These are phyloP conservation scores for Mormoops blainvillei DNA, from an alignment of 2,113 vertebrate species.

Conservation along the genomic window DNA sequence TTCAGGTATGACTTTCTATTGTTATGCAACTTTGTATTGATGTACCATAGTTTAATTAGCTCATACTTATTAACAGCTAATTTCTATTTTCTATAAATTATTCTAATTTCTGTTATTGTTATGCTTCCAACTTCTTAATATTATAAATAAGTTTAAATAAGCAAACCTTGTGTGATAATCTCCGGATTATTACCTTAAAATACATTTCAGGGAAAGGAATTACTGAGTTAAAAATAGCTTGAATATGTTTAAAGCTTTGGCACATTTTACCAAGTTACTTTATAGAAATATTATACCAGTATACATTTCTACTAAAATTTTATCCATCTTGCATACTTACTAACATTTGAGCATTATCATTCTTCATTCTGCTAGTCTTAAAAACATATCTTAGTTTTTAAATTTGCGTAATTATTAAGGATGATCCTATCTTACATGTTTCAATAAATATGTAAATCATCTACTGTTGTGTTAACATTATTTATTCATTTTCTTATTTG, in stretches of 20 bases:
- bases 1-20: background rate
- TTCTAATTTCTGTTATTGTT: background rate
- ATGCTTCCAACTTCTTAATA: background rate
- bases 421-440: background rate
- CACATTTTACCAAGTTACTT: background rate
- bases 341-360: background rate
- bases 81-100: background rate
- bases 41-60: background rate
- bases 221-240: background rate
- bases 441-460: background rate
- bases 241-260: background rate
- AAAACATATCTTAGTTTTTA: background rate
- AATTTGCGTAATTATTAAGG: background rate
- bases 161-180: background rate
- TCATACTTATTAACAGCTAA: background rate
- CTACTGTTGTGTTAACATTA: background rate
- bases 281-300: background rate
- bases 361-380: background rate
- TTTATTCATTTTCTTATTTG: background rate
- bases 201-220: background rate
- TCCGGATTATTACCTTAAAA: background rate
- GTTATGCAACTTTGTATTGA: background rate
- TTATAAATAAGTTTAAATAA: slow-evolving; percentile 3
- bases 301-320: background rate
- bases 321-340: background rate